Evolutionary conservation across 1,140 invertebrate species (phyloP), one percentile per base, ranked within the genome.

Genomic region (Aethina tumida): DNA sequence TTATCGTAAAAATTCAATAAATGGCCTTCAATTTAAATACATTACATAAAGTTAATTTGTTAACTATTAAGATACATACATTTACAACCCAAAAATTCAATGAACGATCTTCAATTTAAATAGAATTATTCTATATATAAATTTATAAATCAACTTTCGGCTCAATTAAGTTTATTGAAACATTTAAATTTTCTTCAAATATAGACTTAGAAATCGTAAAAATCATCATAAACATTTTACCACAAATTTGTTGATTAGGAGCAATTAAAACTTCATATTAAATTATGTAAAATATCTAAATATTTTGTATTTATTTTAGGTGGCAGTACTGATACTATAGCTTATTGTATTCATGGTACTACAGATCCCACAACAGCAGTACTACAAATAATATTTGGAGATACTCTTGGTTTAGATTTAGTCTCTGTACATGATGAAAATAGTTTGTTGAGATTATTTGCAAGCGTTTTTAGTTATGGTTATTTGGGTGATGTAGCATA

Each of bases 241-340:
- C 5, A 10, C 10, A 15, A 6, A 15, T 10, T 14, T 31, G 14
- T n/a, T n/a, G n/a, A n/a, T n/a, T n/a, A n/a, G n/a, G n/a, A n/a
- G n/a, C n/a, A n/a, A n/a, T n/a, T n/a, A n/a, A n/a, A 12, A 30
- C 5, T 30, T 12, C 4, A 30, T 12, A 12, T 30, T 14, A 14
- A 14, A 9, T 12, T 30, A 12, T 30, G 4, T 15, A 15, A 30
- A 14, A 10, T 10, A n/a, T 29, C 15, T 2, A 10, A 13, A 3
- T 35, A 27, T 17, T 20, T 10, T 22, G 6, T 1, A 19, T 39
- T 28, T 34, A 27, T 49, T 51, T 45, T 61, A 45, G 67, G 61
- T 36, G 87, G 87, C n/a, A 88, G 84, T 50, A 88, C 86, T 0
- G 84, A 91, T 57, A 84, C 84, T 10, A 74, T 89, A 26, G 83